Percentiles rank a stretch among this genome's conserved stretches.
Evolutionary conservation across 2,113 vertebrate genomes (phyloP).

Genomic region (Prunella himalayana): DNA sequence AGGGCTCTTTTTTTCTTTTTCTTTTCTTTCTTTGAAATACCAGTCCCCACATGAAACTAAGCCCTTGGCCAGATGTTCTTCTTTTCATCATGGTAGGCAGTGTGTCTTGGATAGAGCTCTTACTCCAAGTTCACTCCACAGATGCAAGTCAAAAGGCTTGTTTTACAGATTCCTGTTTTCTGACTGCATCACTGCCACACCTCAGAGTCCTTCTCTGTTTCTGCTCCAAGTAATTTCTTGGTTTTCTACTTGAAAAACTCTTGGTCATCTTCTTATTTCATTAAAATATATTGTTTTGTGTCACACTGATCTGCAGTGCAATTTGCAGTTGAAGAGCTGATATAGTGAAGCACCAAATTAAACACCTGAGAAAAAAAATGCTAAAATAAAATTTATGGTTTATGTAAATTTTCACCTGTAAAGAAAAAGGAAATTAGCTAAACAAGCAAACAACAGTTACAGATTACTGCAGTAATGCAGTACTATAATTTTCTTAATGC

Average conservation of each 20-base stretch:
- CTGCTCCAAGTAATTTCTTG: not conserved
- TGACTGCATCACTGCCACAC: not conserved
- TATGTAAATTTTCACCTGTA: not conserved
- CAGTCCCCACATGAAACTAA: not conserved
- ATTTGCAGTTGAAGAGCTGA: not conserved
- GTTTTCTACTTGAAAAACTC: not conserved
- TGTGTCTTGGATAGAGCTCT: not conserved
- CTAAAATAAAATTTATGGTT: not conserved
- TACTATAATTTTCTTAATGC: not conserved
- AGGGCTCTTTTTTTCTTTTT: fast-evolving
- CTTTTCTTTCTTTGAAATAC: not conserved
- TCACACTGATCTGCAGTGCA: not conserved
- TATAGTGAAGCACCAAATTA: not conserved
- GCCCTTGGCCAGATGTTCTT: not conserved
- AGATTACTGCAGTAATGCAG: not conserved
- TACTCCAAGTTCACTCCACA: not conserved
- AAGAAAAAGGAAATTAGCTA: not conserved
- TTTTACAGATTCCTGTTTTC: not conserved
- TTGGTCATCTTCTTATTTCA: not conserved
- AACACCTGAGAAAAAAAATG: not conserved
- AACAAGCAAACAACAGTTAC: not conserved
- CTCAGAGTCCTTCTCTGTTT: not conserved
- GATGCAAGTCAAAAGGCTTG: not conserved
- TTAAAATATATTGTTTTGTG: not conserved
- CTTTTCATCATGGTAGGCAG: not conserved